Evolutionary conservation across 2,797 vertebrate species (phyloP).

Genomic region (Denticeps clupeoides): DNA sequence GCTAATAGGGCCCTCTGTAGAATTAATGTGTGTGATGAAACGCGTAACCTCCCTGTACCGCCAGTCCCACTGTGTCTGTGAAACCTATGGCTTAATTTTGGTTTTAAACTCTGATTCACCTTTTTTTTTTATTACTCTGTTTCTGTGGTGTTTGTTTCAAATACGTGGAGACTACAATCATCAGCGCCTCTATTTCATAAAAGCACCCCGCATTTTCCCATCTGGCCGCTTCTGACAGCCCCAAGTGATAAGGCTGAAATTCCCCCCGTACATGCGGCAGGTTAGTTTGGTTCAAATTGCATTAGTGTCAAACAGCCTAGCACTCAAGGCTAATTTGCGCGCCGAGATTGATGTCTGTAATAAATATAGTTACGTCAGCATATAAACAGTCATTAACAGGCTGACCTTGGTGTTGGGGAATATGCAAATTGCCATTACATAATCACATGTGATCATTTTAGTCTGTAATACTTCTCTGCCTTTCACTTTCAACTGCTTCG

Average conservation of each 20-base stretch:
- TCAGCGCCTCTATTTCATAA: background rate
- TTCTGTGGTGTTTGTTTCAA: background rate
- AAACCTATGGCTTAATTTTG: background rate
- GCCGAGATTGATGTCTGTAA: conserved; percentile 11
- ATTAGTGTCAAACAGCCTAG: conserved; percentile 21
- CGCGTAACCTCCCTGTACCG: background rate
- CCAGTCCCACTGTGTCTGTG: background rate
- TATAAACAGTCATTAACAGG: conserved; percentile 7
- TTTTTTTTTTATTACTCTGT: background rate
- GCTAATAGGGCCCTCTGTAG: conserved; percentile 4
- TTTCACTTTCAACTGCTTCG: too few species aligned
- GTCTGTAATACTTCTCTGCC: too few species aligned
- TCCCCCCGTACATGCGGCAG: conserved; percentile 11
- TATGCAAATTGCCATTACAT: background rate
- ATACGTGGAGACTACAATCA: background rate
- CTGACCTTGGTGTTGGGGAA: background rate
- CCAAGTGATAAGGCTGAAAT: background rate
- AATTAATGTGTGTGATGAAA: conserved; percentile 9
- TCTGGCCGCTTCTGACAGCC: background rate
- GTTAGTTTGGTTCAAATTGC: conserved; percentile 12
- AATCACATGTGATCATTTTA: too few species aligned
- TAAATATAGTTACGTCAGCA: conserved; percentile 21
- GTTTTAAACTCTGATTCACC: conserved; percentile 1
- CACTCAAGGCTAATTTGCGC: conserved; percentile 15
- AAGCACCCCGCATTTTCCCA: background rate